These are phyloP conservation scores for Ceratina japonica DNA, from an alignment of 1,140 invertebrate species.

Conservation along the genomic window DNA sequence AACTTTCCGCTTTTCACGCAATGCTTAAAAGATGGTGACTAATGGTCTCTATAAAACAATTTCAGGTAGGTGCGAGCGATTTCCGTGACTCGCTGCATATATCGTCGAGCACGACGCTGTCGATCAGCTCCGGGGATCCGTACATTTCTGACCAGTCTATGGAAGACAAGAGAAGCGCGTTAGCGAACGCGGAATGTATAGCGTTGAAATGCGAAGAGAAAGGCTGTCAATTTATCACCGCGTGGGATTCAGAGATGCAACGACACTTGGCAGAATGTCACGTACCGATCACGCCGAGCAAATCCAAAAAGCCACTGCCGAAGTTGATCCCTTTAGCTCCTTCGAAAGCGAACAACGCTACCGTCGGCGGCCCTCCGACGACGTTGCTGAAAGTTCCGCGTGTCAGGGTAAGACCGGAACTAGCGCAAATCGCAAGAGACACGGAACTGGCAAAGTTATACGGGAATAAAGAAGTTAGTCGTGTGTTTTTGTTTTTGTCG, in stretches of 20 bases:
- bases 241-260: constrained; percentile 80
- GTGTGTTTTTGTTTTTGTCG: neutral
- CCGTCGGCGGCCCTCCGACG: constrained; percentile 53
- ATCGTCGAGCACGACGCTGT: constrained; percentile 44
- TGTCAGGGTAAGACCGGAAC: constrained; percentile 73
- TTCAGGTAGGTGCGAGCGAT: constrained; percentile 75
- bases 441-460: constrained; percentile 80
- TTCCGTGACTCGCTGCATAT: constrained; percentile 63
- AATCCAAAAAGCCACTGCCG: constrained; percentile 71
- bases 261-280: constrained; percentile 75
- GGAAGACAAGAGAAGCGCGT: constrained; percentile 59
- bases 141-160: constrained; percentile 48
- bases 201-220: constrained; percentile 76
- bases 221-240: constrained; percentile 80
- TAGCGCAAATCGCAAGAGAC: constrained; percentile 80
- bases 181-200: constrained; percentile 73
- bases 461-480: constrained; percentile 75
- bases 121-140: constrained; percentile 46
- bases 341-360: constrained; percentile 43
- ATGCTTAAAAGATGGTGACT: neutral
- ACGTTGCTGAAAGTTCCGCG: constrained; percentile 72
- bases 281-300: constrained; percentile 64
- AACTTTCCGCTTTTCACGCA: neutral
- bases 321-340: constrained; percentile 73
- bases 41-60: constrained; percentile 1